Evolutionary conservation across 2,888 invertebrate genomes (phyloP).

Genomic region (Gisinianus flammeolus): DNA sequence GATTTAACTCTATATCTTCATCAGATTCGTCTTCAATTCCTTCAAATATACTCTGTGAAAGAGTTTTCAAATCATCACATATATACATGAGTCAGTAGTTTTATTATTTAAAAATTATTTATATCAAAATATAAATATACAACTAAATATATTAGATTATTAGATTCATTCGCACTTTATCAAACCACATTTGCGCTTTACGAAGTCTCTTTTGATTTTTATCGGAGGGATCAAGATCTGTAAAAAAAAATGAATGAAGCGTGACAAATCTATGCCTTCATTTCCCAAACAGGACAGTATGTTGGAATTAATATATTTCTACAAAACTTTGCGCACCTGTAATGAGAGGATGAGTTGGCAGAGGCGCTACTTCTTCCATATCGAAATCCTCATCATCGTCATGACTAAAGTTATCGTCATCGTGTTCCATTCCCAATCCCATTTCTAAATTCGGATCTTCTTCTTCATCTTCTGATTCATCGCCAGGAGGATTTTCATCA

Average conservation of each 20-base stretch:
- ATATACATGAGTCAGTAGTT: background rate
- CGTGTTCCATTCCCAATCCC: slow-evolving; percentile 46
- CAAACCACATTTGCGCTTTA: slow-evolving; percentile 86
- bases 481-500: slow-evolving; percentile 64
- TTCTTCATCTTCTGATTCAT: slow-evolving; percentile 59
- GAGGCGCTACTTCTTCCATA: slow-evolving; percentile 46
- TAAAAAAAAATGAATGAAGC: too few relatives aligned
- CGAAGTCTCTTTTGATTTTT: slow-evolving; percentile 74
- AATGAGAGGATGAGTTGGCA: slow-evolving; percentile 69
- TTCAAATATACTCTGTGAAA: slow-evolving; percentile 73
- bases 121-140: slow-evolving; percentile 13
- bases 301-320: too few relatives aligned
- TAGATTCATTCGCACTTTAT: slow-evolving; percentile 65
- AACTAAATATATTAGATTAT: too few relatives aligned
- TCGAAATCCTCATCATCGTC: slow-evolving; percentile 44
- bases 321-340: too few relatives aligned
- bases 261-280: too few relatives aligned
- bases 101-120: background rate
- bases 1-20: slow-evolving; percentile 85
- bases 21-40: slow-evolving; percentile 77
- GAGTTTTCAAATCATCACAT: too few relatives aligned
- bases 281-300: too few relatives aligned
- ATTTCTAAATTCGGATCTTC: slow-evolving; percentile 59
- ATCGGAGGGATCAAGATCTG: slow-evolving; percentile 78
- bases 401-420: slow-evolving; percentile 13